A percentile compares a stretch with the other conserved stretches of the same genome.
phyloP scores from a whole-genome alignment of 1,140 invertebrate genomes.

The Asobara japonica region DNA sequence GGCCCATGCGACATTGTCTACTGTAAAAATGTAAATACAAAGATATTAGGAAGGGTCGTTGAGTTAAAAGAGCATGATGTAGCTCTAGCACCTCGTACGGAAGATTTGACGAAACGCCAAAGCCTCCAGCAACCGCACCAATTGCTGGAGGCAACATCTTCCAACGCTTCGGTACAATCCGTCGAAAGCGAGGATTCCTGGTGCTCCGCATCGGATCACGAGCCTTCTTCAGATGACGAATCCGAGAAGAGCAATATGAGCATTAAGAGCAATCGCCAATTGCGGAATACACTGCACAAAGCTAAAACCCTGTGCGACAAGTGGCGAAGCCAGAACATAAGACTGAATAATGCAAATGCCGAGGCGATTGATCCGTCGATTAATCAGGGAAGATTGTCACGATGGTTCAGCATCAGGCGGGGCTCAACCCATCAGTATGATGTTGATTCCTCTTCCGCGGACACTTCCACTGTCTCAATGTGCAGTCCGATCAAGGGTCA shows the following conservation, averaged over 20 bases:
- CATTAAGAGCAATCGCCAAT: conserved; percentile 74
- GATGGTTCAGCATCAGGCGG: conserved; percentile 86
- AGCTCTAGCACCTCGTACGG: conserved; percentile 57
- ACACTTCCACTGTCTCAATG: conserved; percentile 51
- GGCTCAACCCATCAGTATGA: conserved; percentile 84
- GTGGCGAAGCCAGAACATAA: conserved; percentile 70
- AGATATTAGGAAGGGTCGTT: not conserved
- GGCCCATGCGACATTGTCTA: conserved; percentile 57
- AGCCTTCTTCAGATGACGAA: conserved; percentile 72
- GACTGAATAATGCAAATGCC: conserved; percentile 46
- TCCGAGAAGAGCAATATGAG: conserved; percentile 70
- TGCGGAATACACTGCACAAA: conserved; percentile 76
- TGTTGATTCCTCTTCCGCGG: conserved; percentile 66
- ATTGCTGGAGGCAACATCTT: conserved; percentile 58
- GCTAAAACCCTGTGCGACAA: conserved; percentile 77
- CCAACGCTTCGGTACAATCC: conserved; percentile 64
- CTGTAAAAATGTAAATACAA: conserved; percentile 41
- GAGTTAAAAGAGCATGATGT: too few species aligned
- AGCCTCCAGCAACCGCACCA: conserved; percentile 53
- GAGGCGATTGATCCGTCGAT: conserved; percentile 68
- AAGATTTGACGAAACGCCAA: conserved; percentile 57
- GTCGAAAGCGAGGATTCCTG: conserved; percentile 69
- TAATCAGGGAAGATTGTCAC: conserved; percentile 75
- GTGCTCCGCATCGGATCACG: conserved; percentile 72
- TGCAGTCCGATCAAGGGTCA: conserved; percentile 59